phyloP scores from a whole-genome alignment of 2,113 vertebrate species.

The Fulmarus glacialis region DNA sequence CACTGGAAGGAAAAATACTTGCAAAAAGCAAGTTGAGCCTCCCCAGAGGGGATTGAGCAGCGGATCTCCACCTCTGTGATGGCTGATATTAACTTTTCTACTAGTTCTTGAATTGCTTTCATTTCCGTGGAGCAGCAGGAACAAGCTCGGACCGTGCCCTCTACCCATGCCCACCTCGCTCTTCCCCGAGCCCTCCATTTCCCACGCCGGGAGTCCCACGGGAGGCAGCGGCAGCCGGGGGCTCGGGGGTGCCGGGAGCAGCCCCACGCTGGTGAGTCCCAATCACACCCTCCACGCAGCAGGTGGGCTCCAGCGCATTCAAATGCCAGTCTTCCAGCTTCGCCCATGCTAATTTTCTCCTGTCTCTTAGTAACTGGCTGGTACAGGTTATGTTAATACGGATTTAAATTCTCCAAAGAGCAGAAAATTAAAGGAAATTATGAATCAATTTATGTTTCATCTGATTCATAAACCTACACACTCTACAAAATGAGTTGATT shows the following conservation, averaged over 20 bases:
- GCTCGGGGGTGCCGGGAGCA: not conserved
- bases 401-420: conserved; percentile 58
- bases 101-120: not conserved
- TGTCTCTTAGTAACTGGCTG: conserved; percentile 43
- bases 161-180: fast-evolving
- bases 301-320: not conserved
- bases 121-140: not conserved
- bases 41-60: not conserved
- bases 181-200: fast-evolving
- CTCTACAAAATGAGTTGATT: conserved; percentile 48
- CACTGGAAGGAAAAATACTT: not conserved
- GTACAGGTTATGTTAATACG: conserved; percentile 35
- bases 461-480: conserved; percentile 62
- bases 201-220: fast-evolving
- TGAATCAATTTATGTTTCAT: conserved; percentile 59
- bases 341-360: not conserved
- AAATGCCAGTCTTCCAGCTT: not conserved
- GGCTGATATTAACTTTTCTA: not conserved
- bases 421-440: conserved; percentile 61
- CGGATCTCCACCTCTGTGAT: not conserved
- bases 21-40: not conserved
- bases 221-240: not conserved
- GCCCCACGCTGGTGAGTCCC: fast-evolving
- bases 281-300: not conserved
- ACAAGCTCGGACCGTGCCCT: fast-evolving